Percentiles rank a stretch among this genome's conserved stretches.
Conservation (phyloP, 1,140 invertebrate species). For the Pristionchus pacificus region DNA sequence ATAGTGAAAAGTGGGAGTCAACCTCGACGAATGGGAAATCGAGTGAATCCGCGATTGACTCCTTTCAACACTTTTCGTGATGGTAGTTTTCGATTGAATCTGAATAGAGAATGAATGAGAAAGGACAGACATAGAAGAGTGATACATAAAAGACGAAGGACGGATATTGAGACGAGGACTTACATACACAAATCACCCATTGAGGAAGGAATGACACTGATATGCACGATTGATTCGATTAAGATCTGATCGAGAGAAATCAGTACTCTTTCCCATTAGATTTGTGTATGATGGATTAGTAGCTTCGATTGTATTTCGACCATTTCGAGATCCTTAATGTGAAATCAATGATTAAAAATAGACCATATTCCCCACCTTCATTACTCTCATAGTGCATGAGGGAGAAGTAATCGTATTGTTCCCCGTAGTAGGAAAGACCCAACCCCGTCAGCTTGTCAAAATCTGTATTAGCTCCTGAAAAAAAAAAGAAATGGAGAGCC, state of each 20-base stretch:
- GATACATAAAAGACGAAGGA: neutral
- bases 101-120: neutral
- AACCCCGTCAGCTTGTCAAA: conserved; percentile 52
- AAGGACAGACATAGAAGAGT: neutral
- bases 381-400: conserved; percentile 46
- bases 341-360: neutral
- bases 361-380: conserved; percentile 29
- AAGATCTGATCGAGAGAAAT: conserved; percentile 53
- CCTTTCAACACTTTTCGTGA: no score
- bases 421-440: conserved; percentile 54
- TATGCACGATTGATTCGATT: conserved; percentile 53
- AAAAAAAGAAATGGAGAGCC: neutral
- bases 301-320: conserved; percentile 54
- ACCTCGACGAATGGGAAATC: no score
- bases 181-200: neutral
- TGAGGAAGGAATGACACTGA: conserved; percentile 36
- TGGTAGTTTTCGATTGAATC: no score
- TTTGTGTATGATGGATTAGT: conserved; percentile 41
- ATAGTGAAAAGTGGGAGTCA: no score
- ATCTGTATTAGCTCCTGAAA: conserved; percentile 51
- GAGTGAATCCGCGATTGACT: no score
- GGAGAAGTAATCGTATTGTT: conserved; percentile 53
- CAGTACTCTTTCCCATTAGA: conserved; percentile 55
- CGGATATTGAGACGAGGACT: neutral
- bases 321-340: conserved; percentile 38